phyloP scores from a whole-genome alignment of 2,888 invertebrate genomes.

The Volucella inanis region DNA sequence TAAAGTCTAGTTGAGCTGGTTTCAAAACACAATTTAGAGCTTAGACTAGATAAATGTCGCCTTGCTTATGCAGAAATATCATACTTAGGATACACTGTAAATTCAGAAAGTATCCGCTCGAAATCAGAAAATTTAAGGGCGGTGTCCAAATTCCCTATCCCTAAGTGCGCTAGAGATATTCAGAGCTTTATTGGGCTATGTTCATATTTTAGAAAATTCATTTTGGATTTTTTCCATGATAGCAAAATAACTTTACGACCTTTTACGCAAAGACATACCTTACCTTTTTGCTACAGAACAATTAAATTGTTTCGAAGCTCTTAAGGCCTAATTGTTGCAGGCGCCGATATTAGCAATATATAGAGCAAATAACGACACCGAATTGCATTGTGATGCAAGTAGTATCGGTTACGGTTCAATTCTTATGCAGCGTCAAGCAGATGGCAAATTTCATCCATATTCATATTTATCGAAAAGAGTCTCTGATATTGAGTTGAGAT shows the following conservation, averaged over 20 bases:
- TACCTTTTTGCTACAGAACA: constrained; percentile 42
- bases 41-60: too few relatives aligned
- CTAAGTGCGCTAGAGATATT: constrained; percentile 31
- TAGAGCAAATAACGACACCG: too few relatives aligned
- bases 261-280: constrained; percentile 59
- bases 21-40: too few relatives aligned
- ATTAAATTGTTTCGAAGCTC: constrained; percentile 29
- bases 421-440: too few relatives aligned
- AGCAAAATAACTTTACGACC: constrained; percentile 77
- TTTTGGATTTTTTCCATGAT: constrained; percentile 64
- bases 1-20: too few relatives aligned
- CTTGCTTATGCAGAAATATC: too few relatives aligned
- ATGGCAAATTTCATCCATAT: too few relatives aligned
- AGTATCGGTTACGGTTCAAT: too few relatives aligned
- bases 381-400: too few relatives aligned
- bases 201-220: constrained; percentile 64
- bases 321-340: constrained; percentile 52
- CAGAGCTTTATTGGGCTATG: constrained; percentile 52
- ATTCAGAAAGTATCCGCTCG: constrained; percentile 23
- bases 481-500: too few relatives aligned
- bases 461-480: too few relatives aligned
- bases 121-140: constrained; percentile 19
- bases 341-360: constrained; percentile 77
- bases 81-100: constrained; percentile 50
- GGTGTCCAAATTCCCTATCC: constrained; percentile 36